Evolutionary conservation across 2,888 invertebrate species (phyloP).

Genomic region (Stenodema calcarata): DNA sequence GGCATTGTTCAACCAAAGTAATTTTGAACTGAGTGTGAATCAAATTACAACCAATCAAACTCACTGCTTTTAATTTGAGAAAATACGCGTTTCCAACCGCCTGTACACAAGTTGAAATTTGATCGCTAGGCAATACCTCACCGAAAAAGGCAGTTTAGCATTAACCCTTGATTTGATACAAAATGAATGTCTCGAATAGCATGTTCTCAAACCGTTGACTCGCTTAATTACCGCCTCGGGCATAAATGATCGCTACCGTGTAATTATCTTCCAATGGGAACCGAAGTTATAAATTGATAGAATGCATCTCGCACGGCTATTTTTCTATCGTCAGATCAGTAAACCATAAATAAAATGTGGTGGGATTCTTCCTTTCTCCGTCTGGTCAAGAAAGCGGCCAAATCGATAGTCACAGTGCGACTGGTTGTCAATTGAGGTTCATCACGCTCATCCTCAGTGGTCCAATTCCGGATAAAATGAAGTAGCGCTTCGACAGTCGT

Average conservation of each 20-base stretch:
- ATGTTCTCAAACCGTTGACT: not conserved
- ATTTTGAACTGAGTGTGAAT: too few species aligned
- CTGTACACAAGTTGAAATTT: too few species aligned
- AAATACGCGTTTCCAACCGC: too few species aligned
- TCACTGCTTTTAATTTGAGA: too few species aligned
- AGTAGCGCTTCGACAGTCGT: too few species aligned
- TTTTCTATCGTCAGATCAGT: not conserved
- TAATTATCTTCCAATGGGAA: not conserved
- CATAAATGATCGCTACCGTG: not conserved
- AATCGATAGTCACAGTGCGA: too few species aligned
- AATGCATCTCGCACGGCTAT: slow-evolving; percentile 1
- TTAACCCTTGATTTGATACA: not conserved
- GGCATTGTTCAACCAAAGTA: too few species aligned
- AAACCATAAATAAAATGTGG: not conserved
- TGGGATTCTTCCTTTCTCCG: slow-evolving; percentile 42
- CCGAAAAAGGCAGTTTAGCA: not conserved
- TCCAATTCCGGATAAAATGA: too few species aligned
- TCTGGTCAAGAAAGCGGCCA: too few species aligned
- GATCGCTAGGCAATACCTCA: not conserved
- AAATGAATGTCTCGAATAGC: not conserved
- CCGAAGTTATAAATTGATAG: not conserved
- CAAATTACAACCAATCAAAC: too few species aligned
- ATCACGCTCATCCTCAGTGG: too few species aligned
- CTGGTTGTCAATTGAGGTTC: too few species aligned
- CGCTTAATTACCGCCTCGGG: not conserved